phyloP scores from a whole-genome alignment of 2,113 vertebrate species.

The Podocnemis expansa region DNA sequence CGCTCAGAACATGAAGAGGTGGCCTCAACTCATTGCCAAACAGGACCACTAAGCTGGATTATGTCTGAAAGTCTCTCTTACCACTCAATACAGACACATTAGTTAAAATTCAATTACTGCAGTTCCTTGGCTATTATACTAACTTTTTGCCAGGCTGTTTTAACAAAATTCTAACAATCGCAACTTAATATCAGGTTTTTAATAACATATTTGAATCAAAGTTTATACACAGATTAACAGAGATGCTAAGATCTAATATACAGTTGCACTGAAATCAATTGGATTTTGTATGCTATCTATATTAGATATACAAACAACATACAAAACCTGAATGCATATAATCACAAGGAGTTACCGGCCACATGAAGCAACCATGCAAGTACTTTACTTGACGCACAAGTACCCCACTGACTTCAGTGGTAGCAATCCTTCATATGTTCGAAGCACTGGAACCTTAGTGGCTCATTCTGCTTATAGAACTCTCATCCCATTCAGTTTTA shows the following conservation, averaged over 20 bases:
- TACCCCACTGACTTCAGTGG: neutral
- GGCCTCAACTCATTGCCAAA: neutral
- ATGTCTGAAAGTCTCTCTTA: neutral
- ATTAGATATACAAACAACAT: neutral
- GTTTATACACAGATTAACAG: neutral
- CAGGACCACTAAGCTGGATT: neutral
- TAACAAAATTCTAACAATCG: neutral
- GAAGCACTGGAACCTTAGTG: neutral
- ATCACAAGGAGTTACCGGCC: neutral
- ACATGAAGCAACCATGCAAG: neutral
- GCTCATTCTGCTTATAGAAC: neutral
- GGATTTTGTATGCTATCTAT: neutral
- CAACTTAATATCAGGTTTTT: accelerated
- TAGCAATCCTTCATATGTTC: neutral
- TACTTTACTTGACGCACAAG: neutral
- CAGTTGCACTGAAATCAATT: neutral
- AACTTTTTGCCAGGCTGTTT: neutral
- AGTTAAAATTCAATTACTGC: neutral
- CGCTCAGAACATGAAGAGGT: neutral
- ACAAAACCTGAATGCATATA: neutral
- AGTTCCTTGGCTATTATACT: neutral
- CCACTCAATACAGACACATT: accelerated
- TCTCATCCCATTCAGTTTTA: neutral
- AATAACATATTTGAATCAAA: neutral
- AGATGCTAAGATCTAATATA: neutral